Base-by-base conservation (phyloP, 2,797 vertebrate species). In the Enteromius trimaculatus region DNA sequence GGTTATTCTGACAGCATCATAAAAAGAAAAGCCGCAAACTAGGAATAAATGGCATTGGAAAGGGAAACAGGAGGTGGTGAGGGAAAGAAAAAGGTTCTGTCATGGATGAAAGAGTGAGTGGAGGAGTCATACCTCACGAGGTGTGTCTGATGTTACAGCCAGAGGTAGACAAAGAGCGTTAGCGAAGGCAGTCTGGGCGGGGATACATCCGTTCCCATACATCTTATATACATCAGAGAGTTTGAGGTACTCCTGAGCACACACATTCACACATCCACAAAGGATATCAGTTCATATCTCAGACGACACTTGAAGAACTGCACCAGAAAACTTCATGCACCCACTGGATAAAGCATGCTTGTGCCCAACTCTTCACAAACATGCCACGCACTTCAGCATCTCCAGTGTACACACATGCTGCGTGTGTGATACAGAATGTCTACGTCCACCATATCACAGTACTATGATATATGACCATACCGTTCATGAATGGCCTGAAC, bases 141-240 rank as follows among this genome's bases (percentile, higher is more conserved):
- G 87, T 62, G 94, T 91, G 90, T 94, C 88, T 82, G 95, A 93
- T 90, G 95, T 89, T 86, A 94, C 92, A 93, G 96, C 81, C 80
- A 94, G 91, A 86, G 92, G 93, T 87, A 92, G 88, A 93, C 94
- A 93, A 91, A 88, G 88, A 87, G 93, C 92, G 90, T 94, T 91
- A 90, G 93, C 92, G 89, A 93, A 92, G 47, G 93, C 84, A 72
- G 95, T 91, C 93, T 87, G 88, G 92, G 93, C 91, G 85, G 89
- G 93, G 91, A 87, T n/a, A 90, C 91, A 91, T 90, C 93, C 87
- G 53, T 90, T 92, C 88, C 94, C 93, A 92, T 95, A 97, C 95
- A 97, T 95, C 93, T 90, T 94, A 94, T 92, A 94, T 90, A 95
- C 93, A 90, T 95, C 95, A 86, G 93, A 92, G 81, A 95, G 92